Evolutionary conservation across 2,113 vertebrate species (phyloP), one percentile per base, ranked within the genome.

Genomic region (Willisornis vidua): DNA sequence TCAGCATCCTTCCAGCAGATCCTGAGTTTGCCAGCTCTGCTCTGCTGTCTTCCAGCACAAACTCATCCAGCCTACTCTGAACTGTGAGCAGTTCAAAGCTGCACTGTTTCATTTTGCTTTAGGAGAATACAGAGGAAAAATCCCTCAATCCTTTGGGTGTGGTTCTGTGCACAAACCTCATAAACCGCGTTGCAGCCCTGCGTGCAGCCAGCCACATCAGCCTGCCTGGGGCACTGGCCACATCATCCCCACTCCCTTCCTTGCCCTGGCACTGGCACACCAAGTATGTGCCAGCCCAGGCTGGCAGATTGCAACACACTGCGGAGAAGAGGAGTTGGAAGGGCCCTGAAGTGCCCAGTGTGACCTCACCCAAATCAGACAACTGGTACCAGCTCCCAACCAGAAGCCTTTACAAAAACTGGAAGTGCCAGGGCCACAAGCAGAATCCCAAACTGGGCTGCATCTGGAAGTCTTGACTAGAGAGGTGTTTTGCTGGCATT

Each of bases 381-480:
- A 33, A 5, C 5, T 8, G 48, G 2, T 7, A 17, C 48, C 46
- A 28, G 59, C 19, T 67, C 87, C 63, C 19, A 14, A 3, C 6
- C 63, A 12, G 31, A n/a, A 63, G 77, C 80, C 1, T 0, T 23
- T n/a, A 8, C 29, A 41, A 12, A 19, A 16, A 0, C 26, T n/a
- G 26, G 0, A 10, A 70, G 37, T 28, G 65, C 48, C 0, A 0
- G 43, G n/a, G 26, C 35, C 43, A 3, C 0, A 2, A 25, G 5
- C 37, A 23, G 28, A n/a, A 19, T 55, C 70, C 39, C 57, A 45
- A 3, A 45, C 9, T 12, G 29, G 24, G 17, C 7, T 19, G 1
- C 23, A 12, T 1, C 77, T 5, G 14, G 19, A 63, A 25, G 45
- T 8, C 41, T 23, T 2, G 6, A 10, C 45, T 17, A 2, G 46